phyloP scores from a whole-genome alignment of 1,140 invertebrate species.

The Drosophila nannoptera region DNA sequence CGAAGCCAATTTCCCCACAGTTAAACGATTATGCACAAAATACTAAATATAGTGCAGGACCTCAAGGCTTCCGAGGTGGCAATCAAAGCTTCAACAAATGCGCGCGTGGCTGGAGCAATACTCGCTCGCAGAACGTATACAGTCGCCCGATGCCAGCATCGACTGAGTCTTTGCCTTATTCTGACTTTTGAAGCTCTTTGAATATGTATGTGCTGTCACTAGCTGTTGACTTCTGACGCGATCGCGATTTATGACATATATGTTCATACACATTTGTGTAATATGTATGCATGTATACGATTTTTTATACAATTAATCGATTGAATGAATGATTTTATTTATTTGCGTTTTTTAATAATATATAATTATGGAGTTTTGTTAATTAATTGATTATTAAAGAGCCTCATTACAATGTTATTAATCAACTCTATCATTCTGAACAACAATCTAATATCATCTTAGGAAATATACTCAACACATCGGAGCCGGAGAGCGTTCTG shows the following conservation, averaged over 20 bases:
- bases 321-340: conserved; percentile 51
- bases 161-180: conserved; percentile 49
- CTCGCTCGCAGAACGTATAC: conserved; percentile 3
- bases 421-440: too few species aligned
- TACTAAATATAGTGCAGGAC: not conserved
- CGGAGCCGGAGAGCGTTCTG: too few species aligned
- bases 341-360: conserved; percentile 54
- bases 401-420: not conserved
- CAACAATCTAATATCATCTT: too few species aligned
- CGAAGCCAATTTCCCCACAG: not conserved
- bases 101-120: conserved; percentile 85
- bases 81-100: conserved; percentile 88
- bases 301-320: conserved; percentile 5
- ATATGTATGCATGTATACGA: conserved; percentile 4
- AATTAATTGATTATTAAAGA: not conserved
- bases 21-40: conserved; percentile 1
- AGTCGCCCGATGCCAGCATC: not conserved
- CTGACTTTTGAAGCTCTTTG: conserved; percentile 53
- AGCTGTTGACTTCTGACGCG: conserved; percentile 9
- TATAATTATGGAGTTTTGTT: conserved; percentile 26
- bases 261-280: conserved; percentile 2
- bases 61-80: not conserved
- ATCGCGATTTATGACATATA: conserved; percentile 46
- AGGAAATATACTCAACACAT: too few species aligned
- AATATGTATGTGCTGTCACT: not conserved